These are phyloP conservation scores for Heloderma charlesbogerti DNA, from an alignment of 2,113 vertebrate genomes.

Conservation along the genomic window DNA sequence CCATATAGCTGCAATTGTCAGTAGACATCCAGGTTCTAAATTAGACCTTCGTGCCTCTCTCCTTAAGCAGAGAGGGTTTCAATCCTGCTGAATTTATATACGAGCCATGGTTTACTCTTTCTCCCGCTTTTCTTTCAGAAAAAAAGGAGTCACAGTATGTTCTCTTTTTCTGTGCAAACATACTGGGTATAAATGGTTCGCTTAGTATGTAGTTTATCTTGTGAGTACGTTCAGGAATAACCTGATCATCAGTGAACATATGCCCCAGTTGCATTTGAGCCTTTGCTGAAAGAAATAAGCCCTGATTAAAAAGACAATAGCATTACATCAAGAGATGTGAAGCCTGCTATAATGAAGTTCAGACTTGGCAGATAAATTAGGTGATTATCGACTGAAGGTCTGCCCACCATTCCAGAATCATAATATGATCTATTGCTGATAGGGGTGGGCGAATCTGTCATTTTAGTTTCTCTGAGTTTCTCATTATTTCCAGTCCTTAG, in stretches of 20 bases:
- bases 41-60: background rate
- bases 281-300: background rate
- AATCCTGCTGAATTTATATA: slow-evolving; percentile 22
- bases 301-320: background rate
- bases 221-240: background rate
- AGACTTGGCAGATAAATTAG: background rate
- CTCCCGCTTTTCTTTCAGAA: background rate
- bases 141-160: background rate
- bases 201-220: background rate
- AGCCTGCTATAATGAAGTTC: background rate
- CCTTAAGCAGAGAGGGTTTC: background rate
- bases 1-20: background rate
- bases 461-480: too few relatives aligned
- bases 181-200: background rate
- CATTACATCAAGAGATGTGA: background rate
- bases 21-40: background rate
- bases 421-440: background rate
- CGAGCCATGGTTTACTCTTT: background rate
- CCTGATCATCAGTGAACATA: background rate
- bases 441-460: too few relatives aligned
- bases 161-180: slow-evolving; percentile 3
- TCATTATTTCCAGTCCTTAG: too few relatives aligned
- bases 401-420: background rate
- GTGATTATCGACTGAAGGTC: background rate
- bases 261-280: background rate